Base-by-base conservation (phyloP, 1,140 invertebrate genomes). In the Acromyrmex heyeri region DNA sequence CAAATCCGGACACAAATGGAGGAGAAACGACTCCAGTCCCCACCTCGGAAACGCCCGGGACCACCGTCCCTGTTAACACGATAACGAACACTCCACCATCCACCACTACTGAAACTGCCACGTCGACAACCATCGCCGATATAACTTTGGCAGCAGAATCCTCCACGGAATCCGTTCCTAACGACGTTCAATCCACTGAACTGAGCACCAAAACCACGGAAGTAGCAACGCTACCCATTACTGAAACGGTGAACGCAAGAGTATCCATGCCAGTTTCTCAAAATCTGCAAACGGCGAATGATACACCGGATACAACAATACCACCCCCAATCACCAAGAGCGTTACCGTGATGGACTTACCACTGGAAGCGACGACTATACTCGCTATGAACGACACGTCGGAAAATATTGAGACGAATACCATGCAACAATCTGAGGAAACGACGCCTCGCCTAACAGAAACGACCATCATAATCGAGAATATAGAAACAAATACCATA, bases 401-500 rank as follows among this genome's bases (percentile, higher is more conserved):
- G 1, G 87, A 87, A 53, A 86, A 16, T 14, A 67, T 50, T 12
- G 82, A 90, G 18, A 81, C 30, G 6, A 91, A 88, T 14, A 90
- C 73, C 0, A 72, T 90, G 73, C 59, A 79, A 10, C 16, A 78
- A 12, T 76, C 61, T 0, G 82, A 86, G 0, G 21, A 30, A 3
- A 82, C 77, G 1, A 62, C 62, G 1, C 50, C 14, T 50, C 24
- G n/a, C 18, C 34, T 14, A 6, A 73, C 61, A 14, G 18, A 48
- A 10, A 12, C 18, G 0, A 77, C 81, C 7, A 50, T 61, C 48
- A 2, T 18, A 1, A 57, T 79, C 48, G 86, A 91, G n/a, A 57
- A 75, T 70, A 44, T 64, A 5, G 86, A 91, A 53, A 85, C 38
- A 1, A 91, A 91, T 7, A 91, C 77, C 0, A 73, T 91, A 61